These are phyloP conservation scores for Oreochromis aureus DNA, from an alignment of 2,113 vertebrate genomes.

Conservation along the genomic window DNA sequence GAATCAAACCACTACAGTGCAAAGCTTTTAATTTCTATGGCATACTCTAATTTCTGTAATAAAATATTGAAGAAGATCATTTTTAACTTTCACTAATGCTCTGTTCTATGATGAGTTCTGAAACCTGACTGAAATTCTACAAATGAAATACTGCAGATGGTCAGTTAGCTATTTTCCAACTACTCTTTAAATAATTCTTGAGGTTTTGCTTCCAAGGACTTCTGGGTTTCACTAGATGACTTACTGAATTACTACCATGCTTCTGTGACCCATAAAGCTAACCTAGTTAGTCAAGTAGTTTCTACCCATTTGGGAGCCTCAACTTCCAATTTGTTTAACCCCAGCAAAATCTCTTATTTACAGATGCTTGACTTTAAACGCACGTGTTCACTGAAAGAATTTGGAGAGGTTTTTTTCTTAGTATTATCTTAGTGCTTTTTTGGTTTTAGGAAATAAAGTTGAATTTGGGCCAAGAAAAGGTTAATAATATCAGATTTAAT, in stretches of 20 bases:
- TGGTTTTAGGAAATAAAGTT: neutral
- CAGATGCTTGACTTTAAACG: neutral
- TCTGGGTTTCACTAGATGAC: neutral
- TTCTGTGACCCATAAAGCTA: neutral
- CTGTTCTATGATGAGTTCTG: neutral
- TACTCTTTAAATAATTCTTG: neutral
- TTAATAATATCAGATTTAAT: neutral
- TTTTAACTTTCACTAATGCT: neutral
- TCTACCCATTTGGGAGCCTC: neutral
- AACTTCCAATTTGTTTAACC: neutral
- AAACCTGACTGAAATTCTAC: neutral
- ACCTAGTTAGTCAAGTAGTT: neutral
- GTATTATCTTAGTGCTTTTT: neutral
- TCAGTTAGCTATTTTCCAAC: neutral
- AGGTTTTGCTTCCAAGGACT: neutral
- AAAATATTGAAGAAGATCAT: neutral
- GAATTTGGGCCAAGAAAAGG: neutral
- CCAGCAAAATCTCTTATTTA: neutral
- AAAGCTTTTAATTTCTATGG: neutral
- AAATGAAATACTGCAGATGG: neutral
- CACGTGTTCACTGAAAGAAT: neutral
- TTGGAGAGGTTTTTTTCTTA: neutral
- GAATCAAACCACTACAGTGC: neutral
- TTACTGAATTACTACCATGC: neutral
- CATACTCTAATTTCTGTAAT: neutral